These are phyloP conservation scores for Camponotus pennsylvanicus DNA, from an alignment of 1,140 invertebrate species.

Conservation along the genomic window DNA sequence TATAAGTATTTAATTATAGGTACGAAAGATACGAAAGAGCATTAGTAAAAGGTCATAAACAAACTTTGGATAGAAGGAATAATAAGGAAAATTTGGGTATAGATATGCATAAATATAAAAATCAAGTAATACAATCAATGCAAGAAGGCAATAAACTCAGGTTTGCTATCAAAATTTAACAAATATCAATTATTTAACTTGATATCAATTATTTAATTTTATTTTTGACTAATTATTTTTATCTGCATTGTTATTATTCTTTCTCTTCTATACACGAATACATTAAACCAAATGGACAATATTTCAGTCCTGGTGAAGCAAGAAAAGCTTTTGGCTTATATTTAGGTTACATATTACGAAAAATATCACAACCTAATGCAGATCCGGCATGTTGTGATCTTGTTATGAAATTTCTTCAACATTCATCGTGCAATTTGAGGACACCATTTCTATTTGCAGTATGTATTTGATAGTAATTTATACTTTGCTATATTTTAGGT, in stretches of 20 bases:
- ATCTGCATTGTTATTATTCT: conserved; percentile 5
- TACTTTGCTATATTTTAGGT: neutral
- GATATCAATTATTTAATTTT: neutral
- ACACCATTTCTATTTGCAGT: conserved; percentile 92
- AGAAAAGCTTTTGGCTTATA: conserved; percentile 94
- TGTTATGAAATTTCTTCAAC: conserved; percentile 94
- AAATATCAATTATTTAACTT: neutral
- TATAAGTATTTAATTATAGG: conserved; percentile 63
- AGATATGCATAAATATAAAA: conserved; percentile 84
- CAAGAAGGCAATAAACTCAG: conserved; percentile 87
- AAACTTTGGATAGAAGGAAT: conserved; percentile 81
- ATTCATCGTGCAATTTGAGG: conserved; percentile 91
- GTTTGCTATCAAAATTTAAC: conserved; percentile 77
- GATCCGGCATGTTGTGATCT: conserved; percentile 88
- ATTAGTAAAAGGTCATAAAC: conserved; percentile 87
- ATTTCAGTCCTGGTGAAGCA: conserved; percentile 88
- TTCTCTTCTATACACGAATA: neutral
- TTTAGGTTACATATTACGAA: conserved; percentile 91
- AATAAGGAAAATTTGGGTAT: conserved; percentile 84
- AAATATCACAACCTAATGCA: conserved; percentile 88
- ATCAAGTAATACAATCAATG: conserved; percentile 84
- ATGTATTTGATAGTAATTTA: conserved; percentile 60
- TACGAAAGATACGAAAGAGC: conserved; percentile 88
- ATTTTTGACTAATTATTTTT: neutral
- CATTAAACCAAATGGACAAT: neutral